A percentile compares a stretch with the other conserved stretches of the same genome.
phyloP scores from a whole-genome alignment of 1,140 invertebrate species.

The Calliphora vicina region DNA sequence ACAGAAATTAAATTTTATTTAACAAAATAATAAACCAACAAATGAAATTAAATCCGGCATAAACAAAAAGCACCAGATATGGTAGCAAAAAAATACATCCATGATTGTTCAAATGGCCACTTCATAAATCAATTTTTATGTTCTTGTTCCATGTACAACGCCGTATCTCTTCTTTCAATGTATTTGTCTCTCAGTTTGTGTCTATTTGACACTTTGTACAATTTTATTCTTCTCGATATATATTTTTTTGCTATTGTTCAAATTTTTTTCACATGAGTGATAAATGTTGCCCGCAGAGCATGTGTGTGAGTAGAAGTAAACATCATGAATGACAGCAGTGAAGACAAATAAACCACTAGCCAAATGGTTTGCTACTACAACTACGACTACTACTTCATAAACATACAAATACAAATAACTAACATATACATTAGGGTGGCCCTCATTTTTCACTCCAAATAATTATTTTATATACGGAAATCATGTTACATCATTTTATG shows the following conservation, averaged over 20 bases:
- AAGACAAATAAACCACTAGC: constrained; percentile 9
- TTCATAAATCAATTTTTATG: constrained; percentile 11
- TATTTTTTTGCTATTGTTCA: background rate
- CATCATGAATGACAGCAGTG: constrained; percentile 10
- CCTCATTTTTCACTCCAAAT: too few species aligned
- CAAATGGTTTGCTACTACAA: background rate
- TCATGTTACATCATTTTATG: too few species aligned
- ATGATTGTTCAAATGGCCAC: background rate
- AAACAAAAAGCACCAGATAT: background rate
- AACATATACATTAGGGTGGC: too few species aligned
- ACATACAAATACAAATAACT: background rate
- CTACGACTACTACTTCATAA: background rate
- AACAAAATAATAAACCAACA: background rate
- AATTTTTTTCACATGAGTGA: background rate
- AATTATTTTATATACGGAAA: too few species aligned
- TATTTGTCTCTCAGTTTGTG: background rate
- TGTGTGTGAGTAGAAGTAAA: background rate
- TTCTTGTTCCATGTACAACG: background rate
- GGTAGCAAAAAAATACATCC: background rate
- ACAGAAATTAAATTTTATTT: background rate
- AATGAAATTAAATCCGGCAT: background rate
- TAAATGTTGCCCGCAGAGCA: constrained; percentile 12
- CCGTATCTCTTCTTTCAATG: background rate
- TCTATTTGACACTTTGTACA: background rate
- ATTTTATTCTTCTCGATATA: background rate